Base-by-base conservation (phyloP, 2,888 invertebrate genomes). In the Calameuta pallipes region DNA sequence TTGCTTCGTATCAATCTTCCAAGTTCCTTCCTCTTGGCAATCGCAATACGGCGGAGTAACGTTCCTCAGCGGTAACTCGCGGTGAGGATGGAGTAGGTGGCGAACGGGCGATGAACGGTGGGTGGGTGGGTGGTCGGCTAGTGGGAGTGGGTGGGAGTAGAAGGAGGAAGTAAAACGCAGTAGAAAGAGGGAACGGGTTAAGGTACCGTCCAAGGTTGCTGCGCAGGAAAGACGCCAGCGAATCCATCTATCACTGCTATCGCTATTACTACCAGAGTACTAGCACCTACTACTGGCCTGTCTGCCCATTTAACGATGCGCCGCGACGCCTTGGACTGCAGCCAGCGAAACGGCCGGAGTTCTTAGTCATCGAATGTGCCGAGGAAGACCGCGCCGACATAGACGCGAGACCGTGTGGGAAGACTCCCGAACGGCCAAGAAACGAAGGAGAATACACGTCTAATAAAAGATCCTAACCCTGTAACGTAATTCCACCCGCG, bases 401-500 rank as follows among this genome's bases (percentile, higher is more conserved):
- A 6, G 9, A 23, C 56, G 56, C 9, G 56, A 56, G 6, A 23
- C 23, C 56, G 56, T 56, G 56, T 56, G 56, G 56, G 56, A 56
- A 56, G 56, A 9, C 15, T 4, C 41, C 23, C 41, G 33, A 31
- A 31, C 31, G 31, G 31, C 41, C 6, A 41, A 41, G 41, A 31
- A 31, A 31, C 31, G 41, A 41, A 41, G 23, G 23, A 23, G 56
- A 56, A 23, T 56, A 75, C 77, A 75, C 77, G 82, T 82, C 85
- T 85, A 85, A 85, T 84, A 85, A 85, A 85, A 85, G 85, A 56
- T 56, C 84, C 85, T 80, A 80, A 83, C 80, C 23, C 23, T 56
- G 83, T 83, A 85, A 85, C 85, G 82, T 85, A 85, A 85, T 85
- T 85, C 85, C 85, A 85, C 85, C 83, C 85, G 85, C 85, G 81